Evolutionary conservation across 2,888 invertebrate genomes (phyloP).

Genomic region (Bimastos eiseni): DNA sequence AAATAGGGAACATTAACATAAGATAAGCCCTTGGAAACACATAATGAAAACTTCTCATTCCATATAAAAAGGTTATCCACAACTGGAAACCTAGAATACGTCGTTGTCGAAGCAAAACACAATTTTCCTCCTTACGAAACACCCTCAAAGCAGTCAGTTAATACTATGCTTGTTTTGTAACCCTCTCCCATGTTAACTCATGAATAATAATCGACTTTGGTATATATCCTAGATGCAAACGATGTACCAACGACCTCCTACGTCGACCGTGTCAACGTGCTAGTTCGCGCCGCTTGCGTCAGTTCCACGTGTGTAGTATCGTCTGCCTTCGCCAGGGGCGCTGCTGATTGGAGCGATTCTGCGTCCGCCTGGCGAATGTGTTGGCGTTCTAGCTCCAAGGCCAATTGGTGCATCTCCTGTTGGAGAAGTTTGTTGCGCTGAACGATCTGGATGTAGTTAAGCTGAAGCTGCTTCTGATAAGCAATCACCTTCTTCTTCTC

Average conservation of each 20-base stretch:
- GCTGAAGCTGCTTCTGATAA: constrained; percentile 82
- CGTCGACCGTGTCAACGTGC: background rate
- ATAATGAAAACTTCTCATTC: too few species aligned
- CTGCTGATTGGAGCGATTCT: background rate
- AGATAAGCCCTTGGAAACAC: too few species aligned
- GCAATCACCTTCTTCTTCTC: constrained; percentile 81
- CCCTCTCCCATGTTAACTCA: background rate
- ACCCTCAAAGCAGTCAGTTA: too few species aligned
- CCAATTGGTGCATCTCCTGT: constrained; percentile 72
- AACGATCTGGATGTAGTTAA: constrained; percentile 85
- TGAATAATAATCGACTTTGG: too few species aligned
- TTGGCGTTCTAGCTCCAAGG: constrained; percentile 58
- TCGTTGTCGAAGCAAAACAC: too few species aligned
- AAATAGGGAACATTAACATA: too few species aligned
- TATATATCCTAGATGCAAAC: background rate
- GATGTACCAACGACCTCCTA: background rate
- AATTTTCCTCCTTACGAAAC: too few species aligned
- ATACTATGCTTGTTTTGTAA: background rate
- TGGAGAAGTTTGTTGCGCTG: constrained; percentile 77
- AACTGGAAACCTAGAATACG: too few species aligned
- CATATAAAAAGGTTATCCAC: too few species aligned
- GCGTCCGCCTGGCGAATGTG: constrained; percentile 44
- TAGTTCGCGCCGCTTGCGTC: background rate
- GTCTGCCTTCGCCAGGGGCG: background rate
- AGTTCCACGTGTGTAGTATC: background rate